Percentiles rank a stretch among this genome's conserved stretches.
Evolutionary conservation across 64 coral and sea anemone species (phyloP).

Genomic region (Trachythela sp.): DNA sequence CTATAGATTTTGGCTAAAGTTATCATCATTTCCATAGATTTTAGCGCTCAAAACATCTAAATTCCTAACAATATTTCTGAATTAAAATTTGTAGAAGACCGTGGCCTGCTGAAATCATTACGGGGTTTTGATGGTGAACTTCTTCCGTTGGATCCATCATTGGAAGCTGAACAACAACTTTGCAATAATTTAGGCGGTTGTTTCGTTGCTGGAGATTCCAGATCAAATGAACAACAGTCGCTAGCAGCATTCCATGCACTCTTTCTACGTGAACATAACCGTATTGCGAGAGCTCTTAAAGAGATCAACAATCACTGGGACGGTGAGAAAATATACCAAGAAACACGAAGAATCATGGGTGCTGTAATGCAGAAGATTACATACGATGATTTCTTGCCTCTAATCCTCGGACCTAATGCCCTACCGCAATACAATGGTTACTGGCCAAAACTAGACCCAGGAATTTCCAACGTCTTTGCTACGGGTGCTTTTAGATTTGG

Average conservation of each 20-base stretch:
- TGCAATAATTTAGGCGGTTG: neutral
- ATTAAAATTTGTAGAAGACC: neutral
- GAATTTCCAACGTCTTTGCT: constrained; percentile 5
- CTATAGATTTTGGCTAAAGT: too few relatives aligned
- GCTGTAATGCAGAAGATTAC: constrained; percentile 3
- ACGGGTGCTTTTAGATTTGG: constrained; percentile 9
- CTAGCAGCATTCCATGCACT: neutral
- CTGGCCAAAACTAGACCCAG: neutral
- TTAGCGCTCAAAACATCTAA: too few relatives aligned
- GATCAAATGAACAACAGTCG: constrained; percentile 13
- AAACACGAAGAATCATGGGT: neutral
- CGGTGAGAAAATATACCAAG: neutral
- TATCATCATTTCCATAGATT: too few relatives aligned
- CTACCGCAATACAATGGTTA: neutral
- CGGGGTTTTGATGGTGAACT: neutral
- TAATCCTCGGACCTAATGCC: neutral
- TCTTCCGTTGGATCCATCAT: neutral
- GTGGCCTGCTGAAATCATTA: neutral
- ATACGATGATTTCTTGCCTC: neutral
- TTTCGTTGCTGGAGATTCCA: neutral
- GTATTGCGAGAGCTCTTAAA: neutral
- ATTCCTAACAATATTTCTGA: too few relatives aligned
- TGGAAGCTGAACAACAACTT: neutral
- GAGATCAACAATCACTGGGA: neutral
- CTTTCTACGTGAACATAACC: constrained; percentile 20